Percentiles rank a stretch among this genome's conserved stretches.
Conservation (phyloP, 2,113 vertebrate genomes). For the Struthidea cinerea region DNA sequence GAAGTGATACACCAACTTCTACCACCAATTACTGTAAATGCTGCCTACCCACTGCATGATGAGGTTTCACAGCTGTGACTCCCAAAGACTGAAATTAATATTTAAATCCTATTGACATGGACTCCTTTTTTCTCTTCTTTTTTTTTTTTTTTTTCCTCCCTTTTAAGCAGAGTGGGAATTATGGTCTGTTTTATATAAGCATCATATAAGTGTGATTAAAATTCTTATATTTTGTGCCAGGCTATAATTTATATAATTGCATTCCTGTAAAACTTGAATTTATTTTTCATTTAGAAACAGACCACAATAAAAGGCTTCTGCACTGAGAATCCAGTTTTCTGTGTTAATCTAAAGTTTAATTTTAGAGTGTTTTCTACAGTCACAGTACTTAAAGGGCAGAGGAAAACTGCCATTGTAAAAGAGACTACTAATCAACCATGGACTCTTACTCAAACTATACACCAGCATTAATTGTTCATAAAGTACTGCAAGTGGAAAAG, state of each 20-base stretch:
- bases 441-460: neutral
- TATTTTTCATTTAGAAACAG: conserved; percentile 27
- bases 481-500: conserved; percentile 23
- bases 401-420: neutral
- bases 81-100: neutral
- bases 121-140: neutral
- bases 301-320: neutral
- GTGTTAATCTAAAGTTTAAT: neutral
- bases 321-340: neutral
- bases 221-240: neutral
- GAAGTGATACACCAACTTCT: neutral
- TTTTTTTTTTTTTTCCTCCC: too few relatives aligned
- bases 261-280: conserved; percentile 37
- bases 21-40: neutral
- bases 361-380: neutral
- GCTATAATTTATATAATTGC: conserved; percentile 30
- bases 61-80: neutral
- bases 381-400: neutral
- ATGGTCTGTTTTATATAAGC: neutral
- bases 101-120: neutral
- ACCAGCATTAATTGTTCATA: conserved; percentile 27
- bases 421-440: conserved; percentile 1
- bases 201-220: neutral
- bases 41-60: neutral
- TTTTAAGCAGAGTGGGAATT: neutral